Evolutionary conservation across 2,113 vertebrate genomes (phyloP).

Genomic region (Probosciger aterrimus): DNA sequence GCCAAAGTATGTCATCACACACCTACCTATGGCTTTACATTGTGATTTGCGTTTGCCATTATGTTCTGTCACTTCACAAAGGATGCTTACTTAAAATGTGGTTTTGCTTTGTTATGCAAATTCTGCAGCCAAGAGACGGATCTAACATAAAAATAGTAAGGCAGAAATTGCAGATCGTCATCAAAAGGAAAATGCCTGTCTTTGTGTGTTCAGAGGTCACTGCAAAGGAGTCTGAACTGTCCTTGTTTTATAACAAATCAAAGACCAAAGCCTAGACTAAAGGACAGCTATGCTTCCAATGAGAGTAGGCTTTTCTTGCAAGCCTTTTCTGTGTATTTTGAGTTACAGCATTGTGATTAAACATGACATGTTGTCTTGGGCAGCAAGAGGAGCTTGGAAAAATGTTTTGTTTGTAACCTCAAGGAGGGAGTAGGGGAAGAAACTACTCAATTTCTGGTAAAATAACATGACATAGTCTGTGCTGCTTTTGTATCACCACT

Average conservation of each 20-base stretch:
- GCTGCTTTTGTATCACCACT: background rate
- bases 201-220: background rate
- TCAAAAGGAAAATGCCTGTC: background rate
- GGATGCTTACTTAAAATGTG: background rate
- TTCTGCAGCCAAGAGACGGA: background rate
- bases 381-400: background rate
- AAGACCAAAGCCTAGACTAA: background rate
- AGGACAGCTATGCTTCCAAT: background rate
- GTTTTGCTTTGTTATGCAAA: slow-evolving; percentile 12
- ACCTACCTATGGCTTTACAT: background rate
- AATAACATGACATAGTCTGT: background rate
- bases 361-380: background rate
- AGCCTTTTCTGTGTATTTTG: background rate
- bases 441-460: background rate
- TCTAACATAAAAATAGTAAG: background rate
- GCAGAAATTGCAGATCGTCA: background rate
- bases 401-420: background rate
- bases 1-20: background rate
- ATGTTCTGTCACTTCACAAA: background rate
- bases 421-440: background rate
- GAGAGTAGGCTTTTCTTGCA: background rate
- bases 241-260: background rate
- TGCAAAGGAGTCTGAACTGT: background rate
- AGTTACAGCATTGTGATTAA: background rate
- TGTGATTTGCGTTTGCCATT: background rate